Evolutionary conservation across 64 coral and sea anemone species (phyloP), one percentile per base, ranked within the genome.

Genomic region (Pocillopora verrucosa): DNA sequence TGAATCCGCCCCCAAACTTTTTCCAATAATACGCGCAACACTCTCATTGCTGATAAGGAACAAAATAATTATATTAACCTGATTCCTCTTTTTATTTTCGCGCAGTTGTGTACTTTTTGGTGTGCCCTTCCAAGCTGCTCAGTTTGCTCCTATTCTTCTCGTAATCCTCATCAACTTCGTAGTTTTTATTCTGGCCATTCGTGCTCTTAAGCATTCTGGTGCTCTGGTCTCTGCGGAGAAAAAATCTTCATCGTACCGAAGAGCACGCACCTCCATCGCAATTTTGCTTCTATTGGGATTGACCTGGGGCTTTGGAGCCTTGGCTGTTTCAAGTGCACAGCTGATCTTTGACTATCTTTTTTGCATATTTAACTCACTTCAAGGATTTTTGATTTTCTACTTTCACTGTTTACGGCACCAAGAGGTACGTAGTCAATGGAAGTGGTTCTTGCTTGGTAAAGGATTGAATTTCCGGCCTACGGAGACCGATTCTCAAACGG

Each of bases 291-390:
- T 97, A 2, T 83, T 97, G 10, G 95, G 95, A 1, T 82, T 97
- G 1, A 97, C 95, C 1, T 97, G 95, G 95, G 4, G 90, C 10
- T 97, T 97, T 63, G 95, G 95, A 19, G 92, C 84, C 34, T 83
- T 97, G 16, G 91, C 95, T 0, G 80, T 97, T 68, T 89, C 83
- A 13, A 78, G 74, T 20, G 91, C 91, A 4, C 87, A 89, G 45
- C 11, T 97, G 14, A 63, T 90, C 59, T 94, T 97, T 76, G 95
- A 97, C 16, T 97, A 97, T 73, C 60, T 97, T 11, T 97, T 97
- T 88, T 93, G 95, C 58, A 94, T 97, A 45, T 97, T 93, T 64
- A 97, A 97, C 58, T 97, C 95, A 37, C 87, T 97, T 36, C 95
- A 97, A 79, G 95, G 95, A 1, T 91, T 93, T 75, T 90, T 97